Evolutionary conservation across 2,113 vertebrate species (phyloP), one percentile per base, ranked within the genome.

Genomic region (Ardeotis arabs): DNA sequence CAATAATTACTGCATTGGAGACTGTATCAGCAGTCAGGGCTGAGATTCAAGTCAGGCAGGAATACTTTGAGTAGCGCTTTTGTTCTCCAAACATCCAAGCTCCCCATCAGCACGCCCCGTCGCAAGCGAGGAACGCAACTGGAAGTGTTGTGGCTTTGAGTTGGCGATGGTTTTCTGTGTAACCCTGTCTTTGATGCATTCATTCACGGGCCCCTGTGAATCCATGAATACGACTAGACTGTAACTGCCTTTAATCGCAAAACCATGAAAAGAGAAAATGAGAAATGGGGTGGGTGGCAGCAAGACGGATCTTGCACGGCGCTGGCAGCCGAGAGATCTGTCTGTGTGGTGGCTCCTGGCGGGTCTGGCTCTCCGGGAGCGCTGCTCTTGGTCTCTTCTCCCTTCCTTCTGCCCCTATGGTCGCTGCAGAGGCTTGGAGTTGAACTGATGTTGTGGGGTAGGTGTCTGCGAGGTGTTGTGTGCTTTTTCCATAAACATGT

Each of bases 1-100:
- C 53, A 33, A 19, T 95, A 96, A 97, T 97, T 96, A 93, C 66
- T 17, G 77, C 37, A 14, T 72, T 95, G 72, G 95, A 94, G 95
- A 77, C 87, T 86, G 85, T 90, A 96, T 89, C 89, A 78, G 89
- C 79, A 82, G 85, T 41, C 73, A 19, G 88, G 87, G 84, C 90
- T 74, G 66, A 2, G 79, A 24, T 89, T 92, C 92, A 11, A 78
- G 94, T 93, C n/a, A 2, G 83, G 88, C 95, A 94, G 83, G 90
- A 90, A 68, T 49, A 37, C 33, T 84, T 33, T 89, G 79, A 66
- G 90, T 20, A 22, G 86, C 0, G 45, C 69, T 95, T 90, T 87
- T 97, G 85, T 95, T 94, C 82, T 90, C 35, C 83, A 79, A 72
- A 59, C 76, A 62, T n/a, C 92, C 60, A 6, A 78, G 28, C 84